These are phyloP conservation scores for Abscondita cerata DNA, from an alignment of 2,888 invertebrate species.

Conservation along the genomic window DNA sequence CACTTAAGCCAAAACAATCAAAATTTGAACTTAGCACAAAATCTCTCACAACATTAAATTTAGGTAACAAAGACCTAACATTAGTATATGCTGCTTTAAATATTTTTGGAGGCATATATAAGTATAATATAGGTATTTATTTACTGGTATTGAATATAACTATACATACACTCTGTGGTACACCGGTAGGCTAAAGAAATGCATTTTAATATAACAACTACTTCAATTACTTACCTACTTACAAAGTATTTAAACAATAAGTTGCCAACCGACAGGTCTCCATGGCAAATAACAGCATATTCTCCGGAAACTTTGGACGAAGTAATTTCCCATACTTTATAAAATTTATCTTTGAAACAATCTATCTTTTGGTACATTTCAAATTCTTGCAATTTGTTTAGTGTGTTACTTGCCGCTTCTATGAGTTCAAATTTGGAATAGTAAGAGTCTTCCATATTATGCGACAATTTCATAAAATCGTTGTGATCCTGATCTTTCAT, in stretches of 20 bases:
- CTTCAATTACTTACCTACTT: neutral
- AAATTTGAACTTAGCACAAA: too few species aligned
- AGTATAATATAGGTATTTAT: too few species aligned
- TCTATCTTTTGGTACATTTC: conserved; percentile 24
- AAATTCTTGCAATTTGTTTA: conserved; percentile 28
- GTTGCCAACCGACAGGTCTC: neutral
- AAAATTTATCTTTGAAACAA: conserved; percentile 28
- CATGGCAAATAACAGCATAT: conserved; percentile 13
- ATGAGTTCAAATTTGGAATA: conserved; percentile 14
- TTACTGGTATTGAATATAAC: too few species aligned
- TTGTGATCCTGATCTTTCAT: conserved; percentile 42
- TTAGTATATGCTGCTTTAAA: too few species aligned
- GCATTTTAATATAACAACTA: neutral
- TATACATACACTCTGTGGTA: too few species aligned
- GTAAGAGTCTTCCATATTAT: conserved; percentile 33
- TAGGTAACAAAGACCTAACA: too few species aligned
- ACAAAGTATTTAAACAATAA: conserved; percentile 15
- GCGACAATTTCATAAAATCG: conserved; percentile 35
- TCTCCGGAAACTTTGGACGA: conserved; percentile 9
- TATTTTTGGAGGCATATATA: too few species aligned
- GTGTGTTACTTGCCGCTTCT: conserved; percentile 1
- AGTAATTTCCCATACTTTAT: conserved; percentile 4
- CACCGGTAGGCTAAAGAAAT: too few species aligned
- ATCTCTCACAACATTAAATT: too few species aligned
- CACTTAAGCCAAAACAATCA: too few species aligned